phyloP scores from a whole-genome alignment of 1,140 invertebrate genomes.

The Ceratosolen fusciceps region DNA sequence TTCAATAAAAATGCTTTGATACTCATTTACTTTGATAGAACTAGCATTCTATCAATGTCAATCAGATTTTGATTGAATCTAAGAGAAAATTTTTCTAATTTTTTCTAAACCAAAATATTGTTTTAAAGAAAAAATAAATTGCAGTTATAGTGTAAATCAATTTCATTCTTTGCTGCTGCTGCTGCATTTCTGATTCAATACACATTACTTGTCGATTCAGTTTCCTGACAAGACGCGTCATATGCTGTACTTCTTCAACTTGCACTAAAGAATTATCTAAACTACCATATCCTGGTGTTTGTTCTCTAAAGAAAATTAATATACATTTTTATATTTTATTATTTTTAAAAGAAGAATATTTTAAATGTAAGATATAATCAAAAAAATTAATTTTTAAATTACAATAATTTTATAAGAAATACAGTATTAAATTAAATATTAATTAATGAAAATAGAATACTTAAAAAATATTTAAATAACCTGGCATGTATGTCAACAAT shows the following conservation, averaged over 20 bases:
- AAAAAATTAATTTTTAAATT: too few relatives aligned
- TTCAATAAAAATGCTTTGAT: conserved; percentile 16
- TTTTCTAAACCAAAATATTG: conserved; percentile 87
- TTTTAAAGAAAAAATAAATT: conserved; percentile 87
- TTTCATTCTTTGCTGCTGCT: conserved; percentile 86
- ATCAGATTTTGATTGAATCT: conserved; percentile 4
- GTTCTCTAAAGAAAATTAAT: conserved; percentile 71
- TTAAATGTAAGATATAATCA: too few relatives aligned
- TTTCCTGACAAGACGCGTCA: conserved; percentile 86
- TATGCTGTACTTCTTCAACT: conserved; percentile 84
- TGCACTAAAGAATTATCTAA: conserved; percentile 78
- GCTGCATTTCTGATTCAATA: conserved; percentile 85
- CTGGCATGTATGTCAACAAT: conserved; percentile 58
- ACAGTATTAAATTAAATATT: too few relatives aligned
- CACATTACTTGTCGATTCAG: conserved; percentile 87
- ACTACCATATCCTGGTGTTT: conserved; percentile 74
- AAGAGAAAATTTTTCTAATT: conserved; percentile 55
- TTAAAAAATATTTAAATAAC: conserved; percentile 50
- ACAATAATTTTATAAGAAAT: too few relatives aligned
- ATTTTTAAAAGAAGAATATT: too few relatives aligned
- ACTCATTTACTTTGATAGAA: conserved; percentile 5
- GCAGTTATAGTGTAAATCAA: conserved; percentile 85
- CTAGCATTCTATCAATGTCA: conserved; percentile 12
- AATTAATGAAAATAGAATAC: too few relatives aligned
- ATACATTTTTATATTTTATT: too few relatives aligned